Evolutionary conservation across 2,113 vertebrate species (phyloP), one percentile per base, ranked within the genome.

Genomic region (Rhipidura dahli): DNA sequence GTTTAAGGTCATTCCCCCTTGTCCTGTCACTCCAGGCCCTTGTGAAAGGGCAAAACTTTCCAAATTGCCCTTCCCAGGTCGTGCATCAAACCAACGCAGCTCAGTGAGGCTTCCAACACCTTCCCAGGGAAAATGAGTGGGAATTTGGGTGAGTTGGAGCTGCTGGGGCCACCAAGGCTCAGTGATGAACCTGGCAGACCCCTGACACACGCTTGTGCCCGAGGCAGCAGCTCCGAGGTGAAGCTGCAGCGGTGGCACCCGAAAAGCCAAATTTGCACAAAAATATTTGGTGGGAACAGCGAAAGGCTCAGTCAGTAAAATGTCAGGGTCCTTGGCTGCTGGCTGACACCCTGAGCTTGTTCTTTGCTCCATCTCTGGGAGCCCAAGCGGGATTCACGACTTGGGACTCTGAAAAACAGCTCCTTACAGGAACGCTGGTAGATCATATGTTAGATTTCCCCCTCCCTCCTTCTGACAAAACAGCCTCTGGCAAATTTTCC

Each of bases 401-500:
- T 83, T 66, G 24, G 16, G 57, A 28, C 57, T 79, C 40, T 44
- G 31, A 81, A 66, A 86, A 86, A 76, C 6, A 92, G n/a, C 59
- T 92, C 30, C 79, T 85, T 49, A 10, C 23, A 81, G 64, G 35
- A 28, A 76, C 10, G 68, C 71, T 65, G 72, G 19, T 45, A 9
- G 39, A 92, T 87, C 54, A 33, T 69, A 47, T 23, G 66, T 47
- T 68, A 9, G 20, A 15, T 28, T 35, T 13, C 9, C 7, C 3
- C 16, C 7, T 2, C 16, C 1, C 2, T 5, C 10, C 12, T 78
- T 59, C 68, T 85, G 81, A 87, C 81, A 93, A 71, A 68, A 54
- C 57, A 70, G 87, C 90, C 87, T 71, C 87, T 93, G 90, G 92
- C 90, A 93, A 84, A 75, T 91, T 89, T 91, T 91, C 87, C 73